phyloP scores from a whole-genome alignment of 2,888 invertebrate genomes.

The Mesorhabditis spiculigera region DNA sequence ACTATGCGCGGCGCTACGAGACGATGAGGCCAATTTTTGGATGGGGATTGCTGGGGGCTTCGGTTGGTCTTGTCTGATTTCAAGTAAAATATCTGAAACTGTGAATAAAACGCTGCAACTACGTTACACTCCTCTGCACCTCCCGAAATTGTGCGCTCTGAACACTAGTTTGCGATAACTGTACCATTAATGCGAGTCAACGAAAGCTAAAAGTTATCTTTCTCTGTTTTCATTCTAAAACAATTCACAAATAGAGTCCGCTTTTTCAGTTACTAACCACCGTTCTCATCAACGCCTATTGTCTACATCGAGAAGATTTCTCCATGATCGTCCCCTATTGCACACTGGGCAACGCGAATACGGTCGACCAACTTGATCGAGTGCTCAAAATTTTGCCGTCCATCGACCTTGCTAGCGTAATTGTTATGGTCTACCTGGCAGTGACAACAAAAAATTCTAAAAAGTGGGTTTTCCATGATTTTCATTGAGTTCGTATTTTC shows the following conservation, averaged over 20 bases:
- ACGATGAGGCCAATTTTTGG: too few species aligned
- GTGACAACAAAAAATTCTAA: background rate
- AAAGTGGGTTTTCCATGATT: background rate
- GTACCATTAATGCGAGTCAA: too few species aligned
- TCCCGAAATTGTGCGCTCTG: too few species aligned
- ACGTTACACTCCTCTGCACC: too few species aligned
- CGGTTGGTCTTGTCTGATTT: too few species aligned
- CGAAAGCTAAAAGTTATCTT: too few species aligned
- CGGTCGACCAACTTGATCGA: background rate
- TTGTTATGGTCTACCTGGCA: background rate
- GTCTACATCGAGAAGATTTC: background rate
- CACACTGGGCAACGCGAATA: background rate
- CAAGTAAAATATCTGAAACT: too few species aligned
- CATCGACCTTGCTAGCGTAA: background rate
- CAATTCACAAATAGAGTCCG: background rate
- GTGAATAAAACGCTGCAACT: too few species aligned
- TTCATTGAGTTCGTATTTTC: background rate
- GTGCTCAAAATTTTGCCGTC: background rate
- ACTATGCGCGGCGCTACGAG: background rate
- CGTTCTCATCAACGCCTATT: background rate
- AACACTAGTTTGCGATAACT: too few species aligned
- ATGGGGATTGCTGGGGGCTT: too few species aligned
- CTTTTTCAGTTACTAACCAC: background rate
- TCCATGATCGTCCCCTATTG: background rate
- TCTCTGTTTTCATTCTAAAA: too few species aligned